phyloP scores from a whole-genome alignment of 2,797 vertebrate genomes.

The Tympanoctomys barrerae region DNA sequence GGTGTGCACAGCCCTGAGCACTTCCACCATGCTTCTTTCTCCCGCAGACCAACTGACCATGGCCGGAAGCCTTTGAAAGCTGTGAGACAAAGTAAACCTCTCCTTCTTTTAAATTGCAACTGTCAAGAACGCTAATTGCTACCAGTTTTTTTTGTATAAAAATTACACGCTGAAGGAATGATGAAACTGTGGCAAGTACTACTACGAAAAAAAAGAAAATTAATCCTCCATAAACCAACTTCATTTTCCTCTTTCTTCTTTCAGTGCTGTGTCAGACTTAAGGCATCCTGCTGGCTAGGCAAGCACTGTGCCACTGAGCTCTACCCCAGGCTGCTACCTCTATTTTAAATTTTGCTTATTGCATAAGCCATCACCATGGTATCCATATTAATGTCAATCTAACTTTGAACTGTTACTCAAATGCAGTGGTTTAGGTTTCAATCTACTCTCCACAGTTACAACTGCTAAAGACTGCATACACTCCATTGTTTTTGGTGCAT shows the following conservation, averaged over 20 bases:
- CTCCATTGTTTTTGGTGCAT: not conserved
- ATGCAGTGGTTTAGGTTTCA: not conserved
- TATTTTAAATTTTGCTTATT: conserved; percentile 26
- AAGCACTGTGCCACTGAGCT: not conserved
- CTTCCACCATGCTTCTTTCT: not conserved
- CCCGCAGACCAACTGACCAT: not conserved
- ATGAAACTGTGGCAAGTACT: not conserved
- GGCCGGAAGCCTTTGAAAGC: not conserved
- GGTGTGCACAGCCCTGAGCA: not conserved
- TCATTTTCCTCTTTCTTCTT: not conserved
- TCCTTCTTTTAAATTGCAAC: not conserved
- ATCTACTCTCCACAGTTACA: not conserved
- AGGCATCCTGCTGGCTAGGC: not conserved
- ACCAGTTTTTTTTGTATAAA: not conserved
- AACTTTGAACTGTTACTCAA: conserved; percentile 11
- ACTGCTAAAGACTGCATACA: not conserved
- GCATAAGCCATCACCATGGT: not conserved
- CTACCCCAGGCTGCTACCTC: not conserved
- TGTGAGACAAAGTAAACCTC: not conserved
- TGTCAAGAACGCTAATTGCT: not conserved
- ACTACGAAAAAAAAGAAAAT: not conserved
- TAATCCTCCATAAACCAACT: conserved; percentile 25
- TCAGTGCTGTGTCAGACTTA: not conserved
- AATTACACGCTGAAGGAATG: conserved; percentile 16
- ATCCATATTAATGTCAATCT: not conserved